Base-by-base conservation (phyloP, 1,140 invertebrate species). In the Lepidurus arcticus region DNA sequence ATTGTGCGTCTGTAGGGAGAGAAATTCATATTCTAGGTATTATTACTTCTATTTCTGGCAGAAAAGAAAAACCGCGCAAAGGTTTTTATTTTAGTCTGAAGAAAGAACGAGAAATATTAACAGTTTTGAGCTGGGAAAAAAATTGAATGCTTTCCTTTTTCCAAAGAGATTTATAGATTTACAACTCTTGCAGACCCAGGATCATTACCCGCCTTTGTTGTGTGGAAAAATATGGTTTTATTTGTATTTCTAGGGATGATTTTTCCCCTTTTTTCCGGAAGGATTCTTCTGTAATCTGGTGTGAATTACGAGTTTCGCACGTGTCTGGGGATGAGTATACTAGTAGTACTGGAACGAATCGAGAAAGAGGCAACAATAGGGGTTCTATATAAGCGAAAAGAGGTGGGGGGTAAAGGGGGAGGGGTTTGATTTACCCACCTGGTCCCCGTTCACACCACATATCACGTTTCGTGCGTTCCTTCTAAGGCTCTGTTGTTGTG, bases 301-400 rank as follows among this genome's bases (percentile, higher is more conserved):
- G 53, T 65, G 53, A 65, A 65, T 65, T 65, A 65, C 53, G 53
- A 65, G 53, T 65, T 65, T 65, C 53, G 53, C 53, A 65, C 53
- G 53, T 65, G 53, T 65, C 53, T 13, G 21, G 21, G 53, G 13
- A 65, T 65, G 53, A 65, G 53, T 9, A 65, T 65, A 13, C 21
- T 21, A 13, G 53, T 65, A 65, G 13, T 21, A 13, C 16, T 65
- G 53, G 21, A 65, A 65, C 53, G 53, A 65, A 65, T 21, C 21
- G 53, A n/a, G 53, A n/a, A 65, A 7, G 53, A 65, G 13, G 16
- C 16, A 13, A 65, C 53, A 65, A 65, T 65, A 65, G 53, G 21
- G 47, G 16, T 65, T 65, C 16, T 21, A 21, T 65, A 65, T n/a
- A 7, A 21, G 53, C 7, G 21, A 65, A 65, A 16, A 21, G 53